Evolutionary conservation across 2,888 invertebrate genomes (phyloP), one percentile per base, ranked within the genome.

Genomic region (Hirtodrosophila alboralis): DNA sequence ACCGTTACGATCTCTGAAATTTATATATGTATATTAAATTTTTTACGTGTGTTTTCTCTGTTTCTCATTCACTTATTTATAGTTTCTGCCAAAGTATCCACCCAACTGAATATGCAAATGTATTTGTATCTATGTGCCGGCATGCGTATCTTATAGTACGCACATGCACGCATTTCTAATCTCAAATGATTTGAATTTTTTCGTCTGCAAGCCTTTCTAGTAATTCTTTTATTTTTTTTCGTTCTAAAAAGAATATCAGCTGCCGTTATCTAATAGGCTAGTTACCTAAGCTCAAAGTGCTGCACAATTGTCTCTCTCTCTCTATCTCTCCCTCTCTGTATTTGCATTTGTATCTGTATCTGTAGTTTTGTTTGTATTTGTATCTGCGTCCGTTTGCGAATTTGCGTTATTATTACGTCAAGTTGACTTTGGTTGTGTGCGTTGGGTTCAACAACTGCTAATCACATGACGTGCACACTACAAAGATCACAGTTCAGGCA

Each of bases 391-490:
- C 27, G 34, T 37, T 43, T 60, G 81, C 47, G 59, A 76, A 70
- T 67, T 59, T 57, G 56, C 63, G 38, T 49, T 59, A 38, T 37
- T 53, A 38, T 65, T 64, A 78, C 70, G 74, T 69, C 65, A 65
- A 73, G 33, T 31, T 37, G 34, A 8, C 10, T 58, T 34, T n/a
- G 28, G 14, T 23, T 63, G 57, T 54, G 37, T 57, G 71, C 43
- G 40, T 57, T 48, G 79, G 67, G 84, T 79, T 79, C 79, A 84
- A 80, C 77, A 79, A 79, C 84, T 84, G 79, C 78, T 79, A 84
- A 79, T 77, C 84, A 80, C 77, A 67, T 63, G 73, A 59, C 52
- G 57, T 23, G 9, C 12, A 8, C 13, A 28, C 10, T 26, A 9
- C 7, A 31, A 3, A 43, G 52, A 49, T 54, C 63, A 40, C 31